Conservation (phyloP, 2,797 vertebrate species). For the Tragopan temminckii region DNA sequence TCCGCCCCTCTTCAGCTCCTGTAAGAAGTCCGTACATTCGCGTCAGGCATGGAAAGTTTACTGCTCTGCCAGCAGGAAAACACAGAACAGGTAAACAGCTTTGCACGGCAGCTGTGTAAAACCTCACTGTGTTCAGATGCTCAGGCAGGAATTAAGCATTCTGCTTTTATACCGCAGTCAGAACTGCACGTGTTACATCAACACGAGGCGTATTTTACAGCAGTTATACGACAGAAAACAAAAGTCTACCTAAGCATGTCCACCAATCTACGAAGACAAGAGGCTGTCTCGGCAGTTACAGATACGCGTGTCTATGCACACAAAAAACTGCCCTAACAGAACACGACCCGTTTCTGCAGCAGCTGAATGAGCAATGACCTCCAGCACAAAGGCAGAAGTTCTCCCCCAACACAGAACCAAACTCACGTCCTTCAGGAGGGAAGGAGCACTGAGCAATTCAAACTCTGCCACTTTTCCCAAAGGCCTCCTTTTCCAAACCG, state of each 20-base stretch:
- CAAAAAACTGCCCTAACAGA: slow-evolving; percentile 10
- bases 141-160: slow-evolving; percentile 22
- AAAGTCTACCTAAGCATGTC: slow-evolving; percentile 6
- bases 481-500: background rate
- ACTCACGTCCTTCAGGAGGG: background rate
- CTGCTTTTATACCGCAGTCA: slow-evolving; percentile 38
- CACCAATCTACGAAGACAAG: slow-evolving; percentile 52
- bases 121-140: background rate
- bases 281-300: slow-evolving; percentile 9
- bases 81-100: slow-evolving; percentile 47
- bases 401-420: background rate
- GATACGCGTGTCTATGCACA: background rate
- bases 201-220: slow-evolving; percentile 20
- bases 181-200: background rate
- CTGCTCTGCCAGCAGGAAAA: slow-evolving; percentile 34
- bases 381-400: background rate
- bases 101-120: background rate
- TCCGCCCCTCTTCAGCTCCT: background rate
- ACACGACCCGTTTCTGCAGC: background rate
- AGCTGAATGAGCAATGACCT: background rate
- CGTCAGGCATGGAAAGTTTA: background rate
- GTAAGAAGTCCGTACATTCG: background rate
- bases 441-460: background rate
- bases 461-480: background rate
- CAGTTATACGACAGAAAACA: slow-evolving; percentile 38